These are phyloP conservation scores for Natator depressus DNA, from an alignment of 2,113 vertebrate species.

Conservation along the genomic window DNA sequence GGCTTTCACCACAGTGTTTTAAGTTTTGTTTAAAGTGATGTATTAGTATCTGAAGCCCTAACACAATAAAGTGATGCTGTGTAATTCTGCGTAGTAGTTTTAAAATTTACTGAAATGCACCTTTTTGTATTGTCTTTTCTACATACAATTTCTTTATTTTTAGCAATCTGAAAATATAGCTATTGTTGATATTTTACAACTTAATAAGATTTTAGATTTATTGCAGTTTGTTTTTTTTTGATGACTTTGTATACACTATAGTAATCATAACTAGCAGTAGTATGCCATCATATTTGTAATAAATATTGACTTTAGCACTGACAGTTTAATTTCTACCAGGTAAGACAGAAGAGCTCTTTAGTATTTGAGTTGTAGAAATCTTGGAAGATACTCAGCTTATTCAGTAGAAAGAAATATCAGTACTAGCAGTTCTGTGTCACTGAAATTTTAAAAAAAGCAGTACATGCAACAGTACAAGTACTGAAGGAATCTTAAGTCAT, in stretches of 20 bases:
- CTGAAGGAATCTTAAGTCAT: background rate
- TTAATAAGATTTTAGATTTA: background rate
- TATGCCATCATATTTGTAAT: background rate
- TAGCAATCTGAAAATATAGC: background rate
- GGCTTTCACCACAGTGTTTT: slow-evolving; percentile 42
- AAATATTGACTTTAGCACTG: background rate
- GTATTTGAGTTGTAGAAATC: background rate
- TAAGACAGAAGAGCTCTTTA: background rate
- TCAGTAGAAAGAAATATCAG: background rate
- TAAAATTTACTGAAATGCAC: background rate
- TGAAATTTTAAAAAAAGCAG: background rate
- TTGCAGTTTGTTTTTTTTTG: background rate
- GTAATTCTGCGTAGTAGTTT: background rate
- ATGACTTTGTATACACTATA: background rate
- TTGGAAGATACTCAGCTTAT: background rate
- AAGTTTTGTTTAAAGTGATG: slow-evolving; percentile 51
- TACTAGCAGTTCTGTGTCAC: background rate
- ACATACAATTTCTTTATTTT: background rate
- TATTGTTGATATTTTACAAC: background rate
- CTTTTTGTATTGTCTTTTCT: background rate
- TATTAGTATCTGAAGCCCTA: slow-evolving; percentile 5
- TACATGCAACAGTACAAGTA: background rate
- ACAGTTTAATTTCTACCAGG: background rate
- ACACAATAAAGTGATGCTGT: slow-evolving; percentile 4
- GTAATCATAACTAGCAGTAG: background rate